Base-by-base conservation (phyloP, 2,113 vertebrate genomes). In the Sapayoa aenigma region DNA sequence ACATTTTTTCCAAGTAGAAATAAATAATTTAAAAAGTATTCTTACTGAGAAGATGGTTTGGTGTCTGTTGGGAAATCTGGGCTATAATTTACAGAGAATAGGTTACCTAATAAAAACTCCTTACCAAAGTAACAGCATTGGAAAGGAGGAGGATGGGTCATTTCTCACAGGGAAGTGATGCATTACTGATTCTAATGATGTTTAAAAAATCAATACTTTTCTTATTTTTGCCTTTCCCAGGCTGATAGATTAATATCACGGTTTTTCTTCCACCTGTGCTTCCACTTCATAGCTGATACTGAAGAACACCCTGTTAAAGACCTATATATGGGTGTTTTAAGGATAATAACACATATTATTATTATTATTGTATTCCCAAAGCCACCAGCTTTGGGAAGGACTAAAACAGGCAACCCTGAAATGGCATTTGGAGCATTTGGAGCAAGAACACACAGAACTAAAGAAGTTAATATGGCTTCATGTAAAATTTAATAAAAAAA, bases 131-230 rank as follows among this genome's bases (percentile, higher is more conserved):
- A 68, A 49, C 52, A 95, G 58, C 37, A 84, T 78, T 93, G 52
- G 66, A 96, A 97, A 87, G 81, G 78, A 84, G 39, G 49, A 94
- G 72, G 41, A 55, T 7, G 7, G 41, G 37, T 90, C 78, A 86
- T 74, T 95, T 94, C 94, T 91, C 83, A 82, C 63, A 68, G 91
- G 76, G 92, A 92, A 93, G 81, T 44, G 82, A 96, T 95, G 69
- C 87, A 92, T 96, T 96, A 68, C 77, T 58, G 75, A 91, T 83
- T 94, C 73, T 86, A 94, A 95, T 27, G 20, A 93, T 89, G 84
- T 80, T 85, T 11, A 94, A 80, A 73, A 97, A 96, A 96, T 95
- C 95, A 97, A 95, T 96, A 92, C 4, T 55, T 95, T 90, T 83
- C 81, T 94, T 96, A 90, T 90, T 96, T 95, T 77, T 92, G 44